Conservation (phyloP, 2,888 invertebrate species). For the Mesoligia furuncula region DNA sequence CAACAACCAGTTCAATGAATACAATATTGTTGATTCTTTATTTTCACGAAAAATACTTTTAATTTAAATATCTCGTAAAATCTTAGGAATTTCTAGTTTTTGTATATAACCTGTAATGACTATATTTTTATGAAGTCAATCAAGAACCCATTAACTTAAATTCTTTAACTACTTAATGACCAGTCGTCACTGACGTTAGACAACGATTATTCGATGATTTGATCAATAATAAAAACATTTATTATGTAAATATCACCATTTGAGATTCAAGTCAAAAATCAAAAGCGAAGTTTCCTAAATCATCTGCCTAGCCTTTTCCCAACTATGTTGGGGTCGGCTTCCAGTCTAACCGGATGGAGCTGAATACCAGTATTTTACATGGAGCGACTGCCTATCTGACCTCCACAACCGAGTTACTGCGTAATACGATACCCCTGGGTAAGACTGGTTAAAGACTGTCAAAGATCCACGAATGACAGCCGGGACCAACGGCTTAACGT, state of each 20-base stretch:
- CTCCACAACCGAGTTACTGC: no score
- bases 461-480: no score
- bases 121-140: neutral
- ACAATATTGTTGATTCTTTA: no score
- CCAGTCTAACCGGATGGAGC: no score
- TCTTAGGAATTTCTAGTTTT: neutral
- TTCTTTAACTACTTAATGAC: neutral
- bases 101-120: neutral
- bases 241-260: neutral
- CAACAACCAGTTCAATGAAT: neutral
- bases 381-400: no score
- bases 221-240: neutral
- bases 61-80: neutral
- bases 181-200: neutral
- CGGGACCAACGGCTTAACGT: no score
- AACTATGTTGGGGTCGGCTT: no score
- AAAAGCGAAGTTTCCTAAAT: neutral
- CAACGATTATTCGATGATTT: slow-evolving; percentile 13
- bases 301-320: no score
- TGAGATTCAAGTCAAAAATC: neutral
- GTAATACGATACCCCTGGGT: no score
- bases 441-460: no score
- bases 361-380: no score
- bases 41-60: neutral
- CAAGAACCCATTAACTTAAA: neutral